Conservation (phyloP, 2,797 vertebrate genomes). For the Neosalanx taihuensis region DNA sequence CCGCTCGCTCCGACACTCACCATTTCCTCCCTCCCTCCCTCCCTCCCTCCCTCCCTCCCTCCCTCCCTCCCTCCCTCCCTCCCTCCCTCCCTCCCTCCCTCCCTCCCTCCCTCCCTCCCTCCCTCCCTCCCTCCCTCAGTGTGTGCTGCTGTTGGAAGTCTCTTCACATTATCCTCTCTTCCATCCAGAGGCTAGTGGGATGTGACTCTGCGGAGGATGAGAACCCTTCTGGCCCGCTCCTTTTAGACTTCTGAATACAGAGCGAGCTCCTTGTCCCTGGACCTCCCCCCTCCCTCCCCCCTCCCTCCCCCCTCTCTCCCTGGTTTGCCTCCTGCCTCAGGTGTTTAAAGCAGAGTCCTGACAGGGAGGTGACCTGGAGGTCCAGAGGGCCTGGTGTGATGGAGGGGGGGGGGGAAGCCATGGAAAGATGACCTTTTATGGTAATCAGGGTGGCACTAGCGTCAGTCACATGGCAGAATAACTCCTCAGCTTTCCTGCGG, state of each 20-base stretch:
- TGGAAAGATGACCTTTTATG: conserved; percentile 66
- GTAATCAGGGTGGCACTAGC: conserved; percentile 46
- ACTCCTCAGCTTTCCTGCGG: conserved; percentile 31
- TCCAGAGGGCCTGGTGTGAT: conserved; percentile 29
- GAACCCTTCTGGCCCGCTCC: neutral
- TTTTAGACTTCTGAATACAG: conserved; percentile 14
- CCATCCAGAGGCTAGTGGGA: conserved; percentile 15
- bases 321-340: neutral
- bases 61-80: conserved; percentile 11
- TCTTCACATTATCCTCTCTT: conserved; percentile 29
- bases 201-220: conserved; percentile 26
- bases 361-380: conserved; percentile 36
- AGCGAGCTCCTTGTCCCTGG: conserved; percentile 17
- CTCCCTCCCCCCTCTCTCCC: neutral
- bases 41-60: conserved; percentile 16
- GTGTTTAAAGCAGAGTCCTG: conserved; percentile 9
- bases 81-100: neutral
- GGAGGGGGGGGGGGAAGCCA: conserved; percentile 33
- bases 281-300: neutral
- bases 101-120: conserved; percentile 11
- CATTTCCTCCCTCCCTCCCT: conserved; percentile 5
- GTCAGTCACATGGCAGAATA: conserved; percentile 26
- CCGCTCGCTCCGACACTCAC: neutral
- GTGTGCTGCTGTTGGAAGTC: conserved; percentile 34
- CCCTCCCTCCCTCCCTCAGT: conserved; percentile 18